Conservation (phyloP, 2,113 vertebrate species). For the Pseudorasbora parva region DNA sequence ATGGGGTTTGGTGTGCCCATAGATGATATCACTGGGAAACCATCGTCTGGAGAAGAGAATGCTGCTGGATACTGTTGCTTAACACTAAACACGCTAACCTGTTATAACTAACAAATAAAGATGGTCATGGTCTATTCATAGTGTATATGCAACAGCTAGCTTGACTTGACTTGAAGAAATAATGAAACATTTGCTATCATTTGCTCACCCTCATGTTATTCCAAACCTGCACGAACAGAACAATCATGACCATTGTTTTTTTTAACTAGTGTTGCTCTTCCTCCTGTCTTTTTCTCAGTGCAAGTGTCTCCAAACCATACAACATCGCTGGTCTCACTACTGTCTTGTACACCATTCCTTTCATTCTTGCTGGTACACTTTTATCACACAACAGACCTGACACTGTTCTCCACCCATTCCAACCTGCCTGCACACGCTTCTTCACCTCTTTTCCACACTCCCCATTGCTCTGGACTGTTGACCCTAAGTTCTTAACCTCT, state of each 20-base stretch:
- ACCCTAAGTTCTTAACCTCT: too few species aligned
- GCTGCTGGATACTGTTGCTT: not conserved
- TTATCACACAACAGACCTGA: too few species aligned
- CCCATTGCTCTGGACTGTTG: too few species aligned
- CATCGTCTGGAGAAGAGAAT: not conserved
- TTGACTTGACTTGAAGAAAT: not conserved
- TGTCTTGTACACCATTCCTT: too few species aligned
- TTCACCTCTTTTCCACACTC: too few species aligned
- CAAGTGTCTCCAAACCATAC: too few species aligned
- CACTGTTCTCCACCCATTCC: too few species aligned
- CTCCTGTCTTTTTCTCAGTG: too few species aligned
- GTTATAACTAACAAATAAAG: constrained; percentile 48
- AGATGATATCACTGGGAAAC: constrained; percentile 46
- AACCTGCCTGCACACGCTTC: too few species aligned
- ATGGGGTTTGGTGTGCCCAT: constrained; percentile 43
- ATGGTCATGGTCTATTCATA: not conserved
- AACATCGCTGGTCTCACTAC: too few species aligned
- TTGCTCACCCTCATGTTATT: not conserved
- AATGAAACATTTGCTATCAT: not conserved
- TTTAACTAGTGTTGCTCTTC: too few species aligned
- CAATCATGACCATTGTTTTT: not conserved
- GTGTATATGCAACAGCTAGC: not conserved
- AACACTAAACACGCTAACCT: constrained; percentile 24
- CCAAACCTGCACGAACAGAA: not conserved
- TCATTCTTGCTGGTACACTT: too few species aligned